Conservation (phyloP, 2,113 vertebrate genomes). For the Ceratotherium simum region DNA sequence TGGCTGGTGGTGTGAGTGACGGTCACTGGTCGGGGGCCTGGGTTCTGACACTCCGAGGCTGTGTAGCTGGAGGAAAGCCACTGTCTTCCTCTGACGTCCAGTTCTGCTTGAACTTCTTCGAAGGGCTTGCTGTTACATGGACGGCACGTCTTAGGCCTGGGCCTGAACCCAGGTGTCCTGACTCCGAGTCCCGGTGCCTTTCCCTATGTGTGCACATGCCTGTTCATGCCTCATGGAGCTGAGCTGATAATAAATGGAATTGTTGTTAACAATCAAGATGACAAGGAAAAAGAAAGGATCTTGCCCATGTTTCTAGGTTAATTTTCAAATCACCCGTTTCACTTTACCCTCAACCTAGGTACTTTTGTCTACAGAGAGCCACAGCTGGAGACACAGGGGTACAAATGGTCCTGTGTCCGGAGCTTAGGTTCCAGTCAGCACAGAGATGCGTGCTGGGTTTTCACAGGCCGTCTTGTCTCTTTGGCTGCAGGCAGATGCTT, state of each 20-base stretch:
- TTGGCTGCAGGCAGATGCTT: not conserved
- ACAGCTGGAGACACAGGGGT: not conserved
- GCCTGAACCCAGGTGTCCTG: not conserved
- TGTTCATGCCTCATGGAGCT: not conserved
- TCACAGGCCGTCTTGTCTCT: not conserved
- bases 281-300: not conserved
- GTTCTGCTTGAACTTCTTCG: not conserved
- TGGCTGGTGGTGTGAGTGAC: not conserved
- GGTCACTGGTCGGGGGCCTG: not conserved
- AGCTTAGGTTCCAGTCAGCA: not conserved
- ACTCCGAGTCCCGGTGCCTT: not conserved
- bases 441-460: not conserved
- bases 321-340: not conserved
- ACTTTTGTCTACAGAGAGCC: not conserved
- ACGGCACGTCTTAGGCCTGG: too few species aligned
- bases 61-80: not conserved
- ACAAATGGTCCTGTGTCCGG: not conserved
- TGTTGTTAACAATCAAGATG: not conserved
- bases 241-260: not conserved
- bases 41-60: rapidly evolving
- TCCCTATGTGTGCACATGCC: rapidly evolving
- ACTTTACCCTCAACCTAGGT: not conserved
- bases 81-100: not conserved
- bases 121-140: too few species aligned
- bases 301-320: not conserved